Conservation (phyloP, 2,113 vertebrate genomes). For the Ptilorrhoa leucosticta region DNA sequence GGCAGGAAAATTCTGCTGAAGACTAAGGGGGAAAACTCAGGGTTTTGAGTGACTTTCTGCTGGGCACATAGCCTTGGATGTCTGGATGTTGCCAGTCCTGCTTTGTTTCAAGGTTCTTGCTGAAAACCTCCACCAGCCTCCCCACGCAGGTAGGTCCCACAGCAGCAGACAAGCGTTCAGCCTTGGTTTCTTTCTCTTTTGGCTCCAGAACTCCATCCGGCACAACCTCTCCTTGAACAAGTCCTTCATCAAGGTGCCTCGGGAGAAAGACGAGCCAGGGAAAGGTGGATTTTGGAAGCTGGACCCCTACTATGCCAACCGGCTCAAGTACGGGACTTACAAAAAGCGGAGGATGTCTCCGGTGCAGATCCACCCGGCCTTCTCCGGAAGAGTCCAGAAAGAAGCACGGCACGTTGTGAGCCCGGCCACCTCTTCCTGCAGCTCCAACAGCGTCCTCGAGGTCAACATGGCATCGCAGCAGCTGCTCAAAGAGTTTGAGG, state of each 20-base stretch:
- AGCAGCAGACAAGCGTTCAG: background rate
- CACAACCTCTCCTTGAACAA: conserved; percentile 98
- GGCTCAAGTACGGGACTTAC: conserved; percentile 85
- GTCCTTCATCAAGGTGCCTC: conserved; percentile 96
- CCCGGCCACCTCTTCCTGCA: background rate
- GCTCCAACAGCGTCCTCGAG: conserved; percentile 18
- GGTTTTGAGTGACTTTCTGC: background rate
- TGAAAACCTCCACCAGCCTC: background rate
- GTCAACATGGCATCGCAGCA: conserved; percentile 79
- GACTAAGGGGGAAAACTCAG: background rate
- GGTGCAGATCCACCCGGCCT: conserved; percentile 84
- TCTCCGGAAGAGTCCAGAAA: conserved; percentile 61
- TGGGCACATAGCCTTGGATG: background rate
- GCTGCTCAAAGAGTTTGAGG: conserved; percentile 86
- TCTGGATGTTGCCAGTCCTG: background rate
- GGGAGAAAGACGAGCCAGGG: conserved; percentile 92
- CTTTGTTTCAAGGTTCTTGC: background rate
- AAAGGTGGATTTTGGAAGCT: conserved; percentile 98
- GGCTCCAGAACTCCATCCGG: conserved; percentile 89
- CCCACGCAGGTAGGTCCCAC: fast-evolving
- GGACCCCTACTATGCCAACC: conserved; percentile 88
- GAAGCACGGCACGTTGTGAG: background rate
- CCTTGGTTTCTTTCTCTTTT: conserved; percentile 6
- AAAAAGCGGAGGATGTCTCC: conserved; percentile 86
- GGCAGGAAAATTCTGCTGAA: background rate